A percentile compares a stretch with the other conserved stretches of the same genome.
Conservation (phyloP, 2,797 vertebrate species). For the Salmo trutta region DNA sequence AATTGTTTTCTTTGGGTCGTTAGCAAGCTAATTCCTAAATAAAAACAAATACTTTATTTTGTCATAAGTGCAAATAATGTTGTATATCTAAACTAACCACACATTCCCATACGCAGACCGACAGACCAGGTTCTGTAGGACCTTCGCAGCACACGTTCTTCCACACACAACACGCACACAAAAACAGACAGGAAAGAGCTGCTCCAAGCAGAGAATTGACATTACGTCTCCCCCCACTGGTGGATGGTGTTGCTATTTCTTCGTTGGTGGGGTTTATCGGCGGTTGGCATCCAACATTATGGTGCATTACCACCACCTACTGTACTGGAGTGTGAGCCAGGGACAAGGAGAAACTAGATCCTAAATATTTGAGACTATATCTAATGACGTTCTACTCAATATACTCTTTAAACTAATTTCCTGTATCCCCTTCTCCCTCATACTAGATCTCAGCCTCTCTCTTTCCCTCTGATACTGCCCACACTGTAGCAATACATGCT, state of each 20-base stretch:
- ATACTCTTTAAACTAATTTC: no score
- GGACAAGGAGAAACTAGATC: no score
- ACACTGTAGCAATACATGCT: no score
- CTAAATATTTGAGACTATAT: no score
- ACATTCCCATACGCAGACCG: conserved; percentile 55
- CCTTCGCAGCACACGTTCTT: conserved; percentile 47
- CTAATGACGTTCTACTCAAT: no score
- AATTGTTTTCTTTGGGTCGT: conserved; percentile 28
- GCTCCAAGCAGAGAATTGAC: not conserved
- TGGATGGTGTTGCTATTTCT: not conserved
- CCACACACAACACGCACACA: conserved; percentile 51
- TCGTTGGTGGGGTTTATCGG: not conserved
- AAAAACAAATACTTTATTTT: conserved; percentile 53
- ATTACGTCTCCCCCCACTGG: conserved; percentile 50
- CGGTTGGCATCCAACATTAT: no score
- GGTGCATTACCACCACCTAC: no score
- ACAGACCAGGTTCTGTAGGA: conserved; percentile 52
- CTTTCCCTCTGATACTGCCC: no score
- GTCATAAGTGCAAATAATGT: conserved; percentile 60
- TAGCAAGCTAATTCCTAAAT: conserved; percentile 46
- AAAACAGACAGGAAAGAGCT: conserved; percentile 36
- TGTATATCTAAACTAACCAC: conserved; percentile 36
- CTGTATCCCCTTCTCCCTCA: no score
- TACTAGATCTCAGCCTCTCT: no score
- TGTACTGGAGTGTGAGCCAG: no score